Evolutionary conservation across 2,797 vertebrate genomes (phyloP).

Genomic region (Peromyscus aztecus): DNA sequence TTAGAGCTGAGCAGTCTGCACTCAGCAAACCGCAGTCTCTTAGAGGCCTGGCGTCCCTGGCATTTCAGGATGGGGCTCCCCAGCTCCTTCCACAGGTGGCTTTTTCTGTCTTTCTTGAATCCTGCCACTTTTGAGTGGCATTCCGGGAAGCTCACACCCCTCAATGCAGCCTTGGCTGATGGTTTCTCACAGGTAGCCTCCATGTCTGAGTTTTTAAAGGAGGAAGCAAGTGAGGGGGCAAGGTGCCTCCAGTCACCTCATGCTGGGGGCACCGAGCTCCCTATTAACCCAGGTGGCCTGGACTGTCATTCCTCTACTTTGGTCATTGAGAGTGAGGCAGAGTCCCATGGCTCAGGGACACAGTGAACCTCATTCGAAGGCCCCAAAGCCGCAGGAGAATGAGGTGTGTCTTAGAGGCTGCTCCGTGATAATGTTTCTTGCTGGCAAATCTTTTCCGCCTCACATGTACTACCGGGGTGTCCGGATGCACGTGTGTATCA

Average conservation of each 20-base stretch:
- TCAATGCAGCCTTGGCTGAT: background rate
- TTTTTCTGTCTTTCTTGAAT: background rate
- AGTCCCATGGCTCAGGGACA: background rate
- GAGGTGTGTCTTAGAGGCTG: background rate
- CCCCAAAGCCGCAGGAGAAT: background rate
- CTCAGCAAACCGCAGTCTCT: no score
- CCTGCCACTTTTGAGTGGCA: background rate
- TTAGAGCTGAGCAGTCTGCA: rapidly evolving
- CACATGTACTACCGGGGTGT: background rate
- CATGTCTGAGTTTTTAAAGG: background rate
- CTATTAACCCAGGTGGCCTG: background rate
- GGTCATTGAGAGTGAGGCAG: background rate
- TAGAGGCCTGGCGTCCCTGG: no score
- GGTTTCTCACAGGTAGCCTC: background rate
- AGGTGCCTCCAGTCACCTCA: background rate
- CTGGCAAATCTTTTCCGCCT: rapidly evolving
- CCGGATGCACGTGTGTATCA: background rate
- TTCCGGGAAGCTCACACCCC: background rate
- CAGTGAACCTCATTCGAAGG: background rate
- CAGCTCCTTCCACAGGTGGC: background rate
- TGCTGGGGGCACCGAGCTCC: background rate
- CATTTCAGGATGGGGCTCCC: background rate
- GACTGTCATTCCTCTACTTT: background rate
- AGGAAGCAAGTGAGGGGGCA: background rate
- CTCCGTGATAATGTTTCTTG: background rate